Percentiles rank a stretch among this genome's conserved stretches.
phyloP scores from a whole-genome alignment of 2,888 invertebrate species.

The Xestia ashworthii region DNA sequence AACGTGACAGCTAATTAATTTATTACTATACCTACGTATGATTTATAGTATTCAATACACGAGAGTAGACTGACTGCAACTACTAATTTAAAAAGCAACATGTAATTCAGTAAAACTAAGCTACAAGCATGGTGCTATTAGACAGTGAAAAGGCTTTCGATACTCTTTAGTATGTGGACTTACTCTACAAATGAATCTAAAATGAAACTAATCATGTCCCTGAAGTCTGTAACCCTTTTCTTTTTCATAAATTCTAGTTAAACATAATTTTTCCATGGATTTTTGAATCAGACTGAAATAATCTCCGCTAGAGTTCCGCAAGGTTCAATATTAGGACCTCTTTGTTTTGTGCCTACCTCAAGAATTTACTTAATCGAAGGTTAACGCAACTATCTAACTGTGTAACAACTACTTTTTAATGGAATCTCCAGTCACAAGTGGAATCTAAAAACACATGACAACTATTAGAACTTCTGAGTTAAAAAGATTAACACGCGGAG shows the following conservation, averaged over 20 bases:
- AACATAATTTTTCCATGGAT: neutral
- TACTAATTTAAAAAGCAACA: conserved; percentile 18
- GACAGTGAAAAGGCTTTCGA: conserved; percentile 20
- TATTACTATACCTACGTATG: neutral
- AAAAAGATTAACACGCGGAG: neutral
- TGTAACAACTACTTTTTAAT: neutral
- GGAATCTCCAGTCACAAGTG: neutral
- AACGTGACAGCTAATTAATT: neutral
- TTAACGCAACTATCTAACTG: neutral
- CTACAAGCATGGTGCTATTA: conserved; percentile 2
- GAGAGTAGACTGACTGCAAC: conserved; percentile 23
- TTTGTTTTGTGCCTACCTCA: neutral
- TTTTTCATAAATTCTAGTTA: neutral
- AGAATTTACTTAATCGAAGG: conserved; percentile 3
- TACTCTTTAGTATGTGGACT: conserved; percentile 4
- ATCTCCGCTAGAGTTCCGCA: conserved; percentile 6
- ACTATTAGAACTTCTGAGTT: neutral
- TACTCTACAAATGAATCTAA: conserved; percentile 9
- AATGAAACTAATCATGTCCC: neutral
- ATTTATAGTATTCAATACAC: neutral
- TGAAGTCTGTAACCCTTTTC: neutral
- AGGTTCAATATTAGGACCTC: conserved; percentile 5
- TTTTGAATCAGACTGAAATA: neutral
- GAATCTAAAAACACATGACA: neutral
- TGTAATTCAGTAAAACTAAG: neutral